These are phyloP conservation scores for Panzeria rudis DNA, from an alignment of 2,888 invertebrate species.

Conservation along the genomic window DNA sequence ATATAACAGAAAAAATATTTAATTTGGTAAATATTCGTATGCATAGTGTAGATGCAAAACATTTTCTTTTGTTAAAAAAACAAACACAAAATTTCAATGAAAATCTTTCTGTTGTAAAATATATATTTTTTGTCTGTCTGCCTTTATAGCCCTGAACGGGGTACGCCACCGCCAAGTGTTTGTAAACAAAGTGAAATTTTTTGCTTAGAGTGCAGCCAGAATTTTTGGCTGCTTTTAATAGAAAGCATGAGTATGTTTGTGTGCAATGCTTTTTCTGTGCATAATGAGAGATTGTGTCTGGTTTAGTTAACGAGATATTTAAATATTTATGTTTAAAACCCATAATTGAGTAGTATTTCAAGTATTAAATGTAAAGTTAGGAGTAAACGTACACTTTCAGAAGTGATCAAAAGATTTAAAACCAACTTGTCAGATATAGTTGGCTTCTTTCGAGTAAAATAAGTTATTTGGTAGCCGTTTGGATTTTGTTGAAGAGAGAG, in stretches of 20 bases:
- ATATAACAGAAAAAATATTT: constrained; percentile 10
- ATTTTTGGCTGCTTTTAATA: constrained; percentile 4
- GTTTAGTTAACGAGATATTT: background rate
- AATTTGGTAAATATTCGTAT: background rate
- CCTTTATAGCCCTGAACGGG: background rate
- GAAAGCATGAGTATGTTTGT: background rate
- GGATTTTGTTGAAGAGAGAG: too few species aligned
- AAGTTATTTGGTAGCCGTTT: too few species aligned
- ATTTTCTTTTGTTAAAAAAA: constrained; percentile 46
- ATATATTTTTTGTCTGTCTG: background rate
- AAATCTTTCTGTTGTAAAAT: constrained; percentile 24
- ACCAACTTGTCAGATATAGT: background rate
- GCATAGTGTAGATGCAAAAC: constrained; percentile 7
- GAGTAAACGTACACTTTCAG: too few species aligned
- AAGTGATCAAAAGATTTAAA: background rate
- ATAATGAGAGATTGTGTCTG: background rate
- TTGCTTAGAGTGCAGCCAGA: background rate
- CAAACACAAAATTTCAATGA: constrained; percentile 44
- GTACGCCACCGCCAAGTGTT: background rate
- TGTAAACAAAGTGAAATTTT: background rate
- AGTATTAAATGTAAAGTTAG: too few species aligned
- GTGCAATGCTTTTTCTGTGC: background rate
- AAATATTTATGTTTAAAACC: too few species aligned
- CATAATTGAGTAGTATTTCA: too few species aligned
- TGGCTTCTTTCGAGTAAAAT: too few species aligned